Conservation (phyloP, 2,888 invertebrate genomes). For the Drosophila putrida region DNA sequence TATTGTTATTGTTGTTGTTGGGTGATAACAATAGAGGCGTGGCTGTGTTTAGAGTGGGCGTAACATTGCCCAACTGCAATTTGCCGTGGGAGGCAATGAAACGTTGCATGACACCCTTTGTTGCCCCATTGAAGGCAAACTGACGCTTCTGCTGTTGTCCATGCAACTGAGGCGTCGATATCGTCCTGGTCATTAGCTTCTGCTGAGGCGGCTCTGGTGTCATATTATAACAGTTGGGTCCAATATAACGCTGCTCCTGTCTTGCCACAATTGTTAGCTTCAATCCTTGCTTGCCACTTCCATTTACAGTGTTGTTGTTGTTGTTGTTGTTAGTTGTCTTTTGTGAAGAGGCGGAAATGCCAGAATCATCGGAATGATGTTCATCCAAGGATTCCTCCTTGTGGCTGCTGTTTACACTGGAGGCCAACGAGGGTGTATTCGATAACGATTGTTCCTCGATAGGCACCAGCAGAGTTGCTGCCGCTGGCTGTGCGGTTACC, state of each 20-base stretch:
- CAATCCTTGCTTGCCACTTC: constrained; percentile 29
- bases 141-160: constrained; percentile 85
- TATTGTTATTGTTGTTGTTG: constrained; percentile 3
- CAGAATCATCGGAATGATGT: constrained; percentile 84
- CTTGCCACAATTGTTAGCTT: constrained; percentile 55
- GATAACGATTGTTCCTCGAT: constrained; percentile 78
- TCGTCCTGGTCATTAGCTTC: constrained; percentile 82
- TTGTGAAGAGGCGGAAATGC: constrained; percentile 85
- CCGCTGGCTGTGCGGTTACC: constrained; percentile 65
- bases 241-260: constrained; percentile 82
- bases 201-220: constrained; percentile 85
- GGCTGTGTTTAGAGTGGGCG: constrained; percentile 13
- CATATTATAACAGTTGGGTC: constrained; percentile 82
- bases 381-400: constrained; percentile 83
- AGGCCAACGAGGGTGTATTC: constrained; percentile 74
- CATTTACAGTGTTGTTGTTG: constrained; percentile 45
- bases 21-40: constrained; percentile 22
- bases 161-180: constrained; percentile 82
- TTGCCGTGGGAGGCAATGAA: constrained; percentile 93
- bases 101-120: constrained; percentile 93
- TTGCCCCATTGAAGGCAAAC: constrained; percentile 88
- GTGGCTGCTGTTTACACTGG: constrained; percentile 78
- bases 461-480: constrained; percentile 58
- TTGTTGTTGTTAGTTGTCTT: constrained; percentile 72
- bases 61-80: constrained; percentile 82